phyloP scores from a whole-genome alignment of 2,888 invertebrate species.

The Dexiosoma caninum region DNA sequence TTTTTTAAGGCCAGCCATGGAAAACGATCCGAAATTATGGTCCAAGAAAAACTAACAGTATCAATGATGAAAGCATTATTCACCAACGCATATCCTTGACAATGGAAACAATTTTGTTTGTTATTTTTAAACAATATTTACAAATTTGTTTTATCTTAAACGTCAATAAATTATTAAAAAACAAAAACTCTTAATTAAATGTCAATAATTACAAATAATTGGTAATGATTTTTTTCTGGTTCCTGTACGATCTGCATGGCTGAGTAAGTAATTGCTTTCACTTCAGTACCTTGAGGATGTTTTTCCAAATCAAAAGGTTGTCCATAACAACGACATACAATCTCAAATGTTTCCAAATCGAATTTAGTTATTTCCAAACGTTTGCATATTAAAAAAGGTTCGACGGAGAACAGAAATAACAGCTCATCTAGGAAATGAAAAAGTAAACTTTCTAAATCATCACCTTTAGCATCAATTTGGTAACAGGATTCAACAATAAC shows the following conservation, averaged over 20 bases:
- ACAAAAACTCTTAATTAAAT: constrained; percentile 80
- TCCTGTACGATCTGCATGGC: constrained; percentile 95
- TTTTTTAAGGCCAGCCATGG: no score
- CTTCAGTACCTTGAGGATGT: constrained; percentile 98
- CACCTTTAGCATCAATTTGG: constrained; percentile 91
- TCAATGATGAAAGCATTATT: no score
- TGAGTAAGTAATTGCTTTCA: constrained; percentile 99
- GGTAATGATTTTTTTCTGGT: constrained; percentile 84
- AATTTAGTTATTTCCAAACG: constrained; percentile 93
- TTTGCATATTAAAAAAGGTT: constrained; percentile 91
- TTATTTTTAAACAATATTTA: no score
- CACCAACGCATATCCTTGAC: no score
- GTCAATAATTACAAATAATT: constrained; percentile 98
- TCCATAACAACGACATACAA: constrained; percentile 90
- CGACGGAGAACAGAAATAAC: constrained; percentile 93
- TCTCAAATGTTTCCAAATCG: constrained; percentile 88
- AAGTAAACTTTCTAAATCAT: constrained; percentile 91
- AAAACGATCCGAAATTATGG: no score
- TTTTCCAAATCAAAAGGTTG: constrained; percentile 95
- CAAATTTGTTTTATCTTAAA: not conserved
- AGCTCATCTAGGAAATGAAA: constrained; percentile 97
- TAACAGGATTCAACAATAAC: constrained; percentile 89
- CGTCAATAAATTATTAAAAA: not conserved
- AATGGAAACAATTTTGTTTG: no score
- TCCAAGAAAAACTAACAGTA: no score